Evolutionary conservation across 2,113 vertebrate genomes (phyloP), one percentile per base, ranked within the genome.

Genomic region (Sylvilagus bachmani): DNA sequence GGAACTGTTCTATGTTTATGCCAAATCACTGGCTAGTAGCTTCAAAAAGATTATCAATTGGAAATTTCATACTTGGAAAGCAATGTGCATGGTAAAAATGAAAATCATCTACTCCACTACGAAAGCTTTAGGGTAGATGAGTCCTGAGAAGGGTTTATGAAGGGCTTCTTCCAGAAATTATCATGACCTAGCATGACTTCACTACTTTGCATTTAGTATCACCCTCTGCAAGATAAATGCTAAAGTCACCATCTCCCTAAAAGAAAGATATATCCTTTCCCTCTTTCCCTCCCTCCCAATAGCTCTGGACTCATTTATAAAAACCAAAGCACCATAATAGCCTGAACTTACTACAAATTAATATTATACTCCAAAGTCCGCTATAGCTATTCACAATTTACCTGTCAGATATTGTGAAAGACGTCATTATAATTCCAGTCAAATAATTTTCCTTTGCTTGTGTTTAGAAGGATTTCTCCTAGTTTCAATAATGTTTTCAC

Each of bases 401-500:
- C 8, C 69, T 97, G 66, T 95, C 95, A 67, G 7, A 93, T 58
- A 22, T 29, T 96, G 75, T 97, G 93, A 98, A 97, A 97, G 80
- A 22, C 38, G 84, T 22, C 55, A 83, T 82, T 97, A 90, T 44
- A 77, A 93, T 96, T 97, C 88, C 79, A 97, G 94, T 89, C 84
- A 97, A 98, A 92, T 31, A 80, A 67, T 13, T 95, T 69, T 33
- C 95, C 97, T 97, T 96, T 93, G 69, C 24, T 91, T 75, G 17
- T 97, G 21, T 95, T 97, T 95, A 96, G 82, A 97, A 91, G 82
- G 51, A 10, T 96, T 98, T 97, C 62, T 96, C 62, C 44, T 12
- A 87, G 3, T 97, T 98, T 96, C 92, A 95, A 58, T 96, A 92
- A 92, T 82, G 12, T 95, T 98, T 98, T 97, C 93, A 71, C 81